These are phyloP conservation scores for Heliconius ismenius DNA, from an alignment of 2,888 invertebrate species.

Conservation along the genomic window DNA sequence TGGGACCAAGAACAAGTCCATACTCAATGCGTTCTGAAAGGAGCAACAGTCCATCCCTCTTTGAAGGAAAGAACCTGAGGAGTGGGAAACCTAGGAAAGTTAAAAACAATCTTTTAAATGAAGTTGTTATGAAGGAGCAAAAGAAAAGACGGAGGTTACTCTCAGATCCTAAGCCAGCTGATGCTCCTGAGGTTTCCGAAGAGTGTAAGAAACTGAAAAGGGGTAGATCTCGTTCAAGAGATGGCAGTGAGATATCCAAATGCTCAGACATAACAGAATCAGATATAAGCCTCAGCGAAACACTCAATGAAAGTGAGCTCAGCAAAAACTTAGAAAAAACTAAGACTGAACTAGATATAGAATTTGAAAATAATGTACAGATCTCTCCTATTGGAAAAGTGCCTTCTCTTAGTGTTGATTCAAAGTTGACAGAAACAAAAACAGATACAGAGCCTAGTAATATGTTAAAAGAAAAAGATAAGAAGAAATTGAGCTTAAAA, in stretches of 20 bases:
- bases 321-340: conserved; percentile 79
- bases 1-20: conserved; percentile 79
- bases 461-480: conserved; percentile 67
- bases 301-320: conserved; percentile 74
- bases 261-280: conserved; percentile 83
- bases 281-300: conserved; percentile 83
- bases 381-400: conserved; percentile 80
- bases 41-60: conserved; percentile 75
- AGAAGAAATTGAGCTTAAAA: conserved; percentile 77
- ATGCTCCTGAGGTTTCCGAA: conserved; percentile 63
- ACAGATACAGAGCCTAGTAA: conserved; percentile 65
- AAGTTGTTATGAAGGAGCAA: conserved; percentile 81
- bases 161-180: conserved; percentile 79
- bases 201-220: conserved; percentile 74
- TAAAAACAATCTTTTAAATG: conserved; percentile 79
- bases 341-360: conserved; percentile 82
- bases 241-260: conserved; percentile 84
- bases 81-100: conserved; percentile 86
- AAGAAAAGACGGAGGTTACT: conserved; percentile 80
- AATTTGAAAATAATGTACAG: conserved; percentile 81
- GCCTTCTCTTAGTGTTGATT: conserved; percentile 76
- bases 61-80: conserved; percentile 81
- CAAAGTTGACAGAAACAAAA: conserved; percentile 70
- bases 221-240: conserved; percentile 77
- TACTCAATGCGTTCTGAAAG: conserved; percentile 84